phyloP scores from a whole-genome alignment of 2,113 vertebrate genomes.

The Actinemys pallida region DNA sequence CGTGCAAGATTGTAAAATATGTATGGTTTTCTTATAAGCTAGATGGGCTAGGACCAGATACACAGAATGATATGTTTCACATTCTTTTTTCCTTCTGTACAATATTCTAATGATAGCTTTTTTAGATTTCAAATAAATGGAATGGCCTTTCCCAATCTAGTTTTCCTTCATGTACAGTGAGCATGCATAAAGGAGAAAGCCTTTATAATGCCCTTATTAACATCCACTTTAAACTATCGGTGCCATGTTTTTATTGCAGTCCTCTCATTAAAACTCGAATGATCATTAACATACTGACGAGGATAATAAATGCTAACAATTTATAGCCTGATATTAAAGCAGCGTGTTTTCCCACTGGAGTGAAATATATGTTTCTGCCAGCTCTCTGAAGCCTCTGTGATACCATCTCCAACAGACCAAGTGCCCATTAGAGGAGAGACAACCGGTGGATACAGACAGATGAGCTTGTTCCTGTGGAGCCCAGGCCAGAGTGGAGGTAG shows the following conservation, averaged over 20 bases:
- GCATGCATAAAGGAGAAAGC: slow-evolving; percentile 61
- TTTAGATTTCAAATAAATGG: too few relatives aligned
- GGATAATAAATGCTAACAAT: slow-evolving; percentile 68
- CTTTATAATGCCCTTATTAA: slow-evolving; percentile 63
- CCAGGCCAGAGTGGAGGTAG: too few relatives aligned
- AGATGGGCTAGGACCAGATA: too few relatives aligned
- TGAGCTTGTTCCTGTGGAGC: too few relatives aligned
- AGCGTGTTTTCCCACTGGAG: slow-evolving; percentile 55
- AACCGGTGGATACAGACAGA: too few relatives aligned
- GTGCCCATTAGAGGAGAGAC: slow-evolving; percentile 26
- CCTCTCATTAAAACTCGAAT: slow-evolving; percentile 71
- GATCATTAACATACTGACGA: slow-evolving; percentile 72
- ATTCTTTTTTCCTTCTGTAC: too few relatives aligned
- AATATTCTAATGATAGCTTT: too few relatives aligned
- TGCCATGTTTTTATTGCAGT: slow-evolving; percentile 63
- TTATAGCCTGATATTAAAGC: slow-evolving; percentile 52
- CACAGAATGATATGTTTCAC: too few relatives aligned
- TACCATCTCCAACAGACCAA: slow-evolving; percentile 62
- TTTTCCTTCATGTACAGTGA: too few relatives aligned
- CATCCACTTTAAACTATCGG: slow-evolving; percentile 65
- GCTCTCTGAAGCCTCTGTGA: slow-evolving; percentile 47
- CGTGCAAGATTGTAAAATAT: neutral
- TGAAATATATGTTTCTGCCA: slow-evolving; percentile 62
- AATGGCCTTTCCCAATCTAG: too few relatives aligned
- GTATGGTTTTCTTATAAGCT: neutral